Evolutionary conservation across 2,888 invertebrate genomes (phyloP), one percentile per base, ranked within the genome.

Genomic region (Xanthia icteritia): DNA sequence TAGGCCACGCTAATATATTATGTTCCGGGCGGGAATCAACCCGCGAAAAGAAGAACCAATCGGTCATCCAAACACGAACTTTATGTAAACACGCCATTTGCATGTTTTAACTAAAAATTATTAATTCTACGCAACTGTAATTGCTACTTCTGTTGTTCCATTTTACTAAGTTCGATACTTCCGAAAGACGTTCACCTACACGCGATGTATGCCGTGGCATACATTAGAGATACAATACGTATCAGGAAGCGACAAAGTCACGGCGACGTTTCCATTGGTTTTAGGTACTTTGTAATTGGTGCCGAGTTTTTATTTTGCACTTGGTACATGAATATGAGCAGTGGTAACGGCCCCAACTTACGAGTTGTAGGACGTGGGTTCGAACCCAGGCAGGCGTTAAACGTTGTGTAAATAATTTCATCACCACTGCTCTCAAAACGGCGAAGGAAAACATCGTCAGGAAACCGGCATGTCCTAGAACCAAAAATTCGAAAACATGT

Each of bases 181-280:
- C 84, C 87, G 85, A 88, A 87, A 67, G 54, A 77, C 73, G 48
- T 75, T 76, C 45, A 68, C 17, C 31, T 45, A 67, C 82, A 86
- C 88, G 87, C 86, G 61, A 84, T 79, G 27, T 76, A 51, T 83
- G 63, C 73, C 48, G 83, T 76, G 80, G 80, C 76, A 78, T 88
- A 80, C 72, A 86, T 85, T 78, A 87, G n/a, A 83, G 68, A 85
- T 67, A 76, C 61, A 68, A 72, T 58, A 60, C 3, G 20, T 70
- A 68, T 68, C 58, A 85, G 85, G 85, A 85, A 85, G 69, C 66
- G 65, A 77, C 73, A 79, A 45, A 51, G 48, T 31, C 23, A 73
- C 64, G 48, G 36, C 23, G 23, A 20, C 15, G 15, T 81, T 81
- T 84, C 74, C 69, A 75, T 73, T 84, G 60, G 58, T 48, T 79